These are phyloP conservation scores for Phenacoccus solenopsis DNA, from an alignment of 1,140 invertebrate genomes.

Conservation along the genomic window DNA sequence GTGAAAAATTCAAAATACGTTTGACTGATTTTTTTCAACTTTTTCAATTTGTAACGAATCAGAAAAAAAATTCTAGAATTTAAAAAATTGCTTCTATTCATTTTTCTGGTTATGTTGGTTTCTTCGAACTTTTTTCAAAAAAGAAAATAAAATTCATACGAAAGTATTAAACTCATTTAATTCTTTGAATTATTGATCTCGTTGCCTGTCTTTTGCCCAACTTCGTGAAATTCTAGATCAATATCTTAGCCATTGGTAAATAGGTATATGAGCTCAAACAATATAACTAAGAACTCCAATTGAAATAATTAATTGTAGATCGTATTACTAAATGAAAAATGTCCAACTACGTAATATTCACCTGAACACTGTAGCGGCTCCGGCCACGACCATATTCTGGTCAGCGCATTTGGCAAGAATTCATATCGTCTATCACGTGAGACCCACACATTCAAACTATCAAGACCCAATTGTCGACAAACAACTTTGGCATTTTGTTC, in stretches of 20 bases:
- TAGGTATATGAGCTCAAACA: background rate
- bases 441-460: slow-evolving; percentile 76
- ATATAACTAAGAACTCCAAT: background rate
- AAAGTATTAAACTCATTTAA: too few relatives aligned
- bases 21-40: too few relatives aligned
- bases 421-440: slow-evolving; percentile 66
- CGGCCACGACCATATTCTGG: slow-evolving; percentile 84
- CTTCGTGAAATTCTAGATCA: too few relatives aligned
- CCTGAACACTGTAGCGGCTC: slow-evolving; percentile 70
- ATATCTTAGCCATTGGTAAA: background rate
- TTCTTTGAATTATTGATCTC: too few relatives aligned
- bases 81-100: too few relatives aligned
- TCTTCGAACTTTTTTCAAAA: too few relatives aligned
- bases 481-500: slow-evolving; percentile 90
- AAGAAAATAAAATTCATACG: too few relatives aligned
- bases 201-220: too few relatives aligned
- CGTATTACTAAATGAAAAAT: background rate
- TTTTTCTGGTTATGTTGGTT: too few relatives aligned
- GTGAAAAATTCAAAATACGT: too few relatives aligned
- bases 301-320: background rate
- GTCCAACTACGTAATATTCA: slow-evolving; percentile 20
- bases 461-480: slow-evolving; percentile 83
- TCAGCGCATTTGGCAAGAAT: slow-evolving; percentile 68
- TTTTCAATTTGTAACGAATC: too few relatives aligned
- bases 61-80: too few relatives aligned